A percentile compares a stretch with the other conserved stretches of the same genome.
Conservation (phyloP, 2,797 vertebrate genomes). For the Enteromius paludinosus region DNA sequence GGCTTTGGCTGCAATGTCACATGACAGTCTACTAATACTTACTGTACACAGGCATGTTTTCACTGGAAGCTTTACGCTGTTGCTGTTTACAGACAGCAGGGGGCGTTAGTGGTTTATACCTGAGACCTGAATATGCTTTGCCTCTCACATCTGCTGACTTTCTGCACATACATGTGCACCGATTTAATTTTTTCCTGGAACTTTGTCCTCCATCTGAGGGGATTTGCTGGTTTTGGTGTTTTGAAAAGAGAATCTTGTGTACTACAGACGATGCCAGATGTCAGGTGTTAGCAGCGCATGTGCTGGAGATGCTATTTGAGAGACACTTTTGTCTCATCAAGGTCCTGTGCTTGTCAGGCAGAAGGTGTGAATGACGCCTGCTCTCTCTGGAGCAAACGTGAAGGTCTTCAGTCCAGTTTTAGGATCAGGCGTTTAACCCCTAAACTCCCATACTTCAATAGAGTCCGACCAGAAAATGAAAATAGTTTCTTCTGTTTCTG, state of each 20-base stretch:
- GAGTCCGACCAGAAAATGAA: neutral
- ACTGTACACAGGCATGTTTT: neutral
- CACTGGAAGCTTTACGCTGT: neutral
- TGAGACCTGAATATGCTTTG: neutral
- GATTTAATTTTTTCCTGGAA: neutral
- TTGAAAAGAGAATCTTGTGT: neutral
- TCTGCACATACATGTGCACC: neutral
- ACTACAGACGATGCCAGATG: neutral
- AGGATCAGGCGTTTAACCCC: neutral
- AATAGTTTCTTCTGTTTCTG: neutral
- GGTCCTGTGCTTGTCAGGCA: neutral
- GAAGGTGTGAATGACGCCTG: neutral
- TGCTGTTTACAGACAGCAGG: conserved; percentile 20
- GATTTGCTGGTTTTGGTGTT: neutral
- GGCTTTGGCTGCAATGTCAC: neutral
- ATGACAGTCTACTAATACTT: neutral
- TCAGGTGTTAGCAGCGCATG: conserved; percentile 3
- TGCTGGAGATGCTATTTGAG: neutral
- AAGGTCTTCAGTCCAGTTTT: neutral
- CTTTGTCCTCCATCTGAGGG: neutral
- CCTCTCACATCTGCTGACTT: neutral
- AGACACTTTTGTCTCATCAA: neutral
- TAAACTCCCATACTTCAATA: neutral
- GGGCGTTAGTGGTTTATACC: conserved; percentile 13
- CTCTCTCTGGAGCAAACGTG: neutral